phyloP scores from a whole-genome alignment of 2,113 vertebrate genomes.

The Pogonocichla stellata region DNA sequence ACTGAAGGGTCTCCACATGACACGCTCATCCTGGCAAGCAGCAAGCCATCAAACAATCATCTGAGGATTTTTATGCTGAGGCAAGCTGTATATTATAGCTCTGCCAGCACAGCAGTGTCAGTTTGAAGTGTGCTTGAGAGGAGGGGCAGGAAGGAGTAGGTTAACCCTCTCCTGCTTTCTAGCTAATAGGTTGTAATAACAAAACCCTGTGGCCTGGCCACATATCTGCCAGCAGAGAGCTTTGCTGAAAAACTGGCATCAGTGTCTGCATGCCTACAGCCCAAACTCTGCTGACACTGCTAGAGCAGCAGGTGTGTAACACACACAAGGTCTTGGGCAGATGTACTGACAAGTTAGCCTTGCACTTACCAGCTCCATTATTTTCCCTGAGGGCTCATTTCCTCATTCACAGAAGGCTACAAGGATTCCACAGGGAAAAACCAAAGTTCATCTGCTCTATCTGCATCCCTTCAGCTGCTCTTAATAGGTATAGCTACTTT shows the following conservation, averaged over 20 bases:
- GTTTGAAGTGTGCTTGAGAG: background rate
- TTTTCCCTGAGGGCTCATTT: background rate
- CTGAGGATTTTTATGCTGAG: background rate
- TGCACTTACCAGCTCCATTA: rapidly evolving
- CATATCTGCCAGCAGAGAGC: background rate
- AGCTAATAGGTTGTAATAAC: background rate
- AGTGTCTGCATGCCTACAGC: background rate
- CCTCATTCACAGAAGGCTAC: background rate
- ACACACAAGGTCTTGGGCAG: background rate
- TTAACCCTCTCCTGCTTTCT: background rate
- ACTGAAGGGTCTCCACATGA: background rate
- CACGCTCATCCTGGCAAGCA: background rate
- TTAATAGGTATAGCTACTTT: background rate
- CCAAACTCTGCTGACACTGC: background rate
- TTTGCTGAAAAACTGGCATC: background rate
- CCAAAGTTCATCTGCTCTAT: background rate
- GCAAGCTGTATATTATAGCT: background rate
- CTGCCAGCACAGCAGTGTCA: background rate
- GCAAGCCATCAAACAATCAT: background rate
- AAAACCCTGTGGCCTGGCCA: background rate
- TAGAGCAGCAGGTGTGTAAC: background rate
- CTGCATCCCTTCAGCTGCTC: background rate
- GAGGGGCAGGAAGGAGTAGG: background rate
- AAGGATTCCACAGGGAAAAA: background rate
- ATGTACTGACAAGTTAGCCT: background rate